A percentile compares a stretch with the other conserved stretches of the same genome.
Evolutionary conservation across 2,888 invertebrate genomes (phyloP).

Genomic region (Agrochola macilenta): DNA sequence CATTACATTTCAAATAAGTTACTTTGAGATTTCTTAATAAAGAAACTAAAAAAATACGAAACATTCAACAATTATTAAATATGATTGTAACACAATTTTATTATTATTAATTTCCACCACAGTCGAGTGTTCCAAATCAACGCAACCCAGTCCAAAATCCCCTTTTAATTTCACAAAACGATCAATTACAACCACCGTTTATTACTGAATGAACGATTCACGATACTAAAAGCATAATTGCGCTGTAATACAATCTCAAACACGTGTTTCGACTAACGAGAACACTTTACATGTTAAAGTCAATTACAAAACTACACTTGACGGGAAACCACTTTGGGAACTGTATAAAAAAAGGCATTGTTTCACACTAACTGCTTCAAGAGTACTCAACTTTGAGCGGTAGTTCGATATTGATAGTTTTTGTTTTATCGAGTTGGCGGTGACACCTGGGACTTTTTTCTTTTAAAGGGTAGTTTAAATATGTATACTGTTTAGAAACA

Average conservation of each 20-base stretch:
- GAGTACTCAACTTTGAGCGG: slow-evolving; percentile 51
- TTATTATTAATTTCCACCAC: not conserved
- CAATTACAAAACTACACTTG: slow-evolving; percentile 72
- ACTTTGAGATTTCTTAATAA: not conserved
- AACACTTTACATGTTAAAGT: slow-evolving; percentile 73
- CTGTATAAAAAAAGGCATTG: slow-evolving; percentile 72
- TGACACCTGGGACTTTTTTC: slow-evolving; percentile 54
- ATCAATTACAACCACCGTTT: slow-evolving; percentile 60
- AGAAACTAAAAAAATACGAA: not conserved
- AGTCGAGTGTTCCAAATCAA: slow-evolving; percentile 1
- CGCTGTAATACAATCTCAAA: slow-evolving; percentile 63
- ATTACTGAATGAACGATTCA: slow-evolving; percentile 49
- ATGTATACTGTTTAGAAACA: not conserved
- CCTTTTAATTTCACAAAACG: slow-evolving; percentile 49
- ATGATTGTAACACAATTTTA: not conserved
- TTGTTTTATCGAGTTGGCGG: slow-evolving; percentile 51
- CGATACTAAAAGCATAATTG: slow-evolving; percentile 62
- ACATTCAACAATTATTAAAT: not conserved
- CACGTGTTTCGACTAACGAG: slow-evolving; percentile 70
- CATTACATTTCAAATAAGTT: not conserved
- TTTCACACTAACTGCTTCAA: slow-evolving; percentile 61
- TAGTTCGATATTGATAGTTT: slow-evolving; percentile 64
- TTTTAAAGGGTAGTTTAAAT: slow-evolving; percentile 12
- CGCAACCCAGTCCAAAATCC: slow-evolving; percentile 24
- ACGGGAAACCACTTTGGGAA: slow-evolving; percentile 68